Percentiles rank a stretch among this genome's conserved stretches.
These are phyloP conservation scores for Corythaeola cristata DNA, from an alignment of 2,113 vertebrate species.

Conservation along the genomic window DNA sequence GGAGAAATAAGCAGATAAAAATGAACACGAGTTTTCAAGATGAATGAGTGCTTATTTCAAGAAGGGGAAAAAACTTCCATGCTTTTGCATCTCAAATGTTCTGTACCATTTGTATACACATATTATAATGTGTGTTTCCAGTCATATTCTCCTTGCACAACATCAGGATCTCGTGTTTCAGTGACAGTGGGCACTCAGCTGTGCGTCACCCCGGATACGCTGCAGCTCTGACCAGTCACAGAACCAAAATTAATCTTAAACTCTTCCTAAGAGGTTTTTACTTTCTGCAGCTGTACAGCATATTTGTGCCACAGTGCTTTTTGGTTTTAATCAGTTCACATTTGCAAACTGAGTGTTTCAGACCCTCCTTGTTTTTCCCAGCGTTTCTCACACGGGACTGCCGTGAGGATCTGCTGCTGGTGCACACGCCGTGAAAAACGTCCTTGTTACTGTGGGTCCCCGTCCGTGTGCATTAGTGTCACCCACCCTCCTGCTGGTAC, in stretches of 20 bases:
- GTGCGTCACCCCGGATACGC: background rate
- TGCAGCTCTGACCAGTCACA: background rate
- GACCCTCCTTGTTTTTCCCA: background rate
- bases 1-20: background rate
- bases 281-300: background rate
- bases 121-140: accelerated
- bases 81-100: background rate
- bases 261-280: background rate
- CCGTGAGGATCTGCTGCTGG: background rate
- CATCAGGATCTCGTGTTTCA: background rate
- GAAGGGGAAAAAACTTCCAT: background rate
- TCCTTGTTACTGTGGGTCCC: background rate
- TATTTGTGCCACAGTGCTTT: background rate
- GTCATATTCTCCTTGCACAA: background rate
- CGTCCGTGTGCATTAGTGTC: background rate
- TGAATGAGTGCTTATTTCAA: background rate
- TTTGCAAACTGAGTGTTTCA: background rate
- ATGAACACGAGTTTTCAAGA: background rate
- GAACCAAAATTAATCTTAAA: background rate
- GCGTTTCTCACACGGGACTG: background rate
- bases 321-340: background rate
- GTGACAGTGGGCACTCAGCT: background rate
- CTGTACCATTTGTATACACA: background rate
- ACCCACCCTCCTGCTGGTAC: background rate
- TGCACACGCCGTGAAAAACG: background rate